phyloP scores from a whole-genome alignment of 2,888 invertebrate genomes.

The Malthinus flaveolus region DNA sequence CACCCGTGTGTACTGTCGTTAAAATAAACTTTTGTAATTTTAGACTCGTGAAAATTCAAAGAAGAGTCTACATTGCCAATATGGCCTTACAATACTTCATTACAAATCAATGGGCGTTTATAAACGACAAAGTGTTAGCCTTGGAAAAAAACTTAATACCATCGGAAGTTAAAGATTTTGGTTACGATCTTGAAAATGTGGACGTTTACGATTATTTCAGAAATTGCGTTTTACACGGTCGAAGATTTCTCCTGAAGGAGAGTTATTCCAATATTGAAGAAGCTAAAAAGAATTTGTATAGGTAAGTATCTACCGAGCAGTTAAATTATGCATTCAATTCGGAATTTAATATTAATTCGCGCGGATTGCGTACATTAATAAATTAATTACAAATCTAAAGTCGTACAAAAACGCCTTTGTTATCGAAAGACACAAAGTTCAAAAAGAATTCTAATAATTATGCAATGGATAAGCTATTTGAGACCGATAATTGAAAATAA shows the following conservation, averaged over 20 bases:
- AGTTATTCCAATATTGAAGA: slow-evolving; percentile 60
- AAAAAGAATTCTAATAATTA: not conserved
- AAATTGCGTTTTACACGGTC: slow-evolving; percentile 63
- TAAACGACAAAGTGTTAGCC: slow-evolving; percentile 62
- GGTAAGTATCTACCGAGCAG: slow-evolving; percentile 51
- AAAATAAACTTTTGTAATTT: slow-evolving; percentile 21
- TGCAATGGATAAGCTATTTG: not conserved
- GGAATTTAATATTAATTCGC: too few species aligned
- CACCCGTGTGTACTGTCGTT: not conserved
- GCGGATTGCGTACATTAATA: too few species aligned
- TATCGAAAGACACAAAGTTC: too few species aligned
- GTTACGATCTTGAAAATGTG: slow-evolving; percentile 60
- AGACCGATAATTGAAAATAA: too few species aligned
- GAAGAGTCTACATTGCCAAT: slow-evolving; percentile 78
- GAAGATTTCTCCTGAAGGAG: slow-evolving; percentile 70
- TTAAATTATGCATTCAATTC: too few species aligned
- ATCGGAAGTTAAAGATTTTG: slow-evolving; percentile 61
- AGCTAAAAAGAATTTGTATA: slow-evolving; percentile 57
- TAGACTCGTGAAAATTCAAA: slow-evolving; percentile 79
- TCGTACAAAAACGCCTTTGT: too few species aligned
- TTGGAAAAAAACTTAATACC: slow-evolving; percentile 59
- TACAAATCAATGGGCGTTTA: slow-evolving; percentile 76
- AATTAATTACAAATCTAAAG: too few species aligned
- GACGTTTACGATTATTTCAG: slow-evolving; percentile 59
- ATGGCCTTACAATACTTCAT: slow-evolving; percentile 74